These are phyloP conservation scores for Altica lythri DNA, from an alignment of 2,888 invertebrate species.

Conservation along the genomic window DNA sequence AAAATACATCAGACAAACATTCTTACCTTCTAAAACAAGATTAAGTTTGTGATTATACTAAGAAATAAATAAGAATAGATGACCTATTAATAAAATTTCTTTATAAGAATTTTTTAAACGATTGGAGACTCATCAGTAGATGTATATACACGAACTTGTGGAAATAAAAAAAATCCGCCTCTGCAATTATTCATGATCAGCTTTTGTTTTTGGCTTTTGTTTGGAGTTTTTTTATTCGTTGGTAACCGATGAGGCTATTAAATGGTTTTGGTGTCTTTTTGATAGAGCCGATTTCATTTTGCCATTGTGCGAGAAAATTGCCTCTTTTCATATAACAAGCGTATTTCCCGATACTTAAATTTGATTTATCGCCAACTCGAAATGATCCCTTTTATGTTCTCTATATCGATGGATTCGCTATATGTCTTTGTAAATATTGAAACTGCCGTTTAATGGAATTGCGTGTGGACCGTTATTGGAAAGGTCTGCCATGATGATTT, in stretches of 20 bases:
- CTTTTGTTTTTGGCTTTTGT: slow-evolving; percentile 47
- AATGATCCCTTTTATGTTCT: slow-evolving; percentile 33
- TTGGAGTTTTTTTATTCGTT: slow-evolving; percentile 38
- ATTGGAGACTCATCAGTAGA: too few relatives aligned
- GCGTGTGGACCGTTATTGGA: neutral
- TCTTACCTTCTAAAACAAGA: too few relatives aligned
- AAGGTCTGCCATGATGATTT: too few relatives aligned
- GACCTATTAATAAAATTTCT: too few relatives aligned
- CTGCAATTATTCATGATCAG: slow-evolving; percentile 42
- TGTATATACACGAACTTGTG: too few relatives aligned
- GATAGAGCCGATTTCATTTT: slow-evolving; percentile 37
- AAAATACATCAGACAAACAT: too few relatives aligned
- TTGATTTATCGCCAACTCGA: slow-evolving; percentile 35
- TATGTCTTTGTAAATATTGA: slow-evolving; percentile 25
- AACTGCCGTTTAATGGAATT: slow-evolving; percentile 7
- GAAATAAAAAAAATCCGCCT: slow-evolving; percentile 18
- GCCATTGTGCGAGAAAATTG: slow-evolving; percentile 37
- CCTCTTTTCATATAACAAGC: slow-evolving; percentile 39
- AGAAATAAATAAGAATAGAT: too few relatives aligned
- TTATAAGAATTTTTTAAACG: too few relatives aligned
- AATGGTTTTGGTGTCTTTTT: slow-evolving; percentile 42
- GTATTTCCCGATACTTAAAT: slow-evolving; percentile 39
- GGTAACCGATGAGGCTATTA: slow-evolving; percentile 37
- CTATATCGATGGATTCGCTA: slow-evolving; percentile 29
- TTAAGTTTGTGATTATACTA: too few relatives aligned